Evolutionary conservation across 2,888 invertebrate species (phyloP), one percentile per base, ranked within the genome.

Genomic region (Ochropleura plecta): DNA sequence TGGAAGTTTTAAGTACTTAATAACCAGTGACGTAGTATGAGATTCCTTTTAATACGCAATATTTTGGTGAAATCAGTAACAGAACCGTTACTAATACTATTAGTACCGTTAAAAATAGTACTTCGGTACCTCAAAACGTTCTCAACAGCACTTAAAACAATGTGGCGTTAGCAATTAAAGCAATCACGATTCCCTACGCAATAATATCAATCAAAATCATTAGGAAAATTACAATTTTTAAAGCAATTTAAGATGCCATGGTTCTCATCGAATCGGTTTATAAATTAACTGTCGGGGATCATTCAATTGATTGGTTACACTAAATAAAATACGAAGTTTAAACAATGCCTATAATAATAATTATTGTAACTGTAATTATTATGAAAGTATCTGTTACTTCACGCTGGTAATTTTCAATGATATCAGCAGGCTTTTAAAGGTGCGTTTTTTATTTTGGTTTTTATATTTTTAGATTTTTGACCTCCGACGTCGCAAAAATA

Each of bases 181-280:
- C 85, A 83, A 86, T 86, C 81, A 86, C 40, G 16, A 78, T 73
- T 55, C 62, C 70, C 63, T 74, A 79, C 74, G 78, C 79, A 70
- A 72, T 74, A 87, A 85, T 77, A 82, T 79, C 86, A 87, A 87
- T 87, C 79, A 80, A 77, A 80, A 70, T 81, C 81, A 84, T 86
- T 82, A 81, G 59, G 70, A 62, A 78, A 77, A 83, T 82, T 85
- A 74, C 69, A 74, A 75, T 79, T 79, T 77, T 74, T 46, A 76
- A 77, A 84, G 79, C 86, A 87, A 87, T 87, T 87, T 88, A 71
- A 83, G 77, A 87, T 87, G 87, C 72, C 71, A 87, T 83, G 87
- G 87, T 69, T 77, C 68, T 79, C 65, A 73, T 60, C 44, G 71
- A 77, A 83, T 83, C 76, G 83, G 60, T 70, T 70, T 69, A 78